Conservation (phyloP, 2,113 vertebrate genomes). For the Blennius ocellaris region DNA sequence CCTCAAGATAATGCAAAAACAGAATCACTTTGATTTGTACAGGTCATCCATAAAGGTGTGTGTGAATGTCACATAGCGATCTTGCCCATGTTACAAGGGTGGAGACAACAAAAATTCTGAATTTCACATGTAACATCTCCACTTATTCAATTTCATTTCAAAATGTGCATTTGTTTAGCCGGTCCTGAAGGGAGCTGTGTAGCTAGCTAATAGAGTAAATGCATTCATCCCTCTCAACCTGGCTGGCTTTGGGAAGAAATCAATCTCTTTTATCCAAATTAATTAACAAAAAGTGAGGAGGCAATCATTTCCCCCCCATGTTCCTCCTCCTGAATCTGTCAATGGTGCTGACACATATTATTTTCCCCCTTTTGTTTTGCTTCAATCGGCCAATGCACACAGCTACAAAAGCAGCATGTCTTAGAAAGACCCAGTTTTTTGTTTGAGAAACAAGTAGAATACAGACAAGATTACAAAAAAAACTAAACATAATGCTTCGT, state of each 20-base stretch:
- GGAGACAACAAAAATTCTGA: neutral
- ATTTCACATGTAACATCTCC: neutral
- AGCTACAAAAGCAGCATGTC: too few relatives aligned
- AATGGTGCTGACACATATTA: neutral
- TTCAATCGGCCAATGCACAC: neutral
- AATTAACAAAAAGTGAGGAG: neutral
- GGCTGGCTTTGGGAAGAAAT: neutral
- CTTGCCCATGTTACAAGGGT: neutral
- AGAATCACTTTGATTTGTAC: neutral
- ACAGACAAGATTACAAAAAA: too few relatives aligned
- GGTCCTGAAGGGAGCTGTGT: neutral
- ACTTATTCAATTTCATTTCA: neutral
- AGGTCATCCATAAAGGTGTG: neutral
- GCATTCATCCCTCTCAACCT: neutral
- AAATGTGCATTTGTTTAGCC: neutral
- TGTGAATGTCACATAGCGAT: neutral
- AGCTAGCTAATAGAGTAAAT: neutral
- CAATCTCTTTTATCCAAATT: neutral
- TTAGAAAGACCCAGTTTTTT: too few relatives aligned
- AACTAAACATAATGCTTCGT: too few relatives aligned
- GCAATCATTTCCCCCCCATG: neutral
- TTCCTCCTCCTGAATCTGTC: neutral
- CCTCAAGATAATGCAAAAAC: neutral
- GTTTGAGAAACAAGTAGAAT: too few relatives aligned
- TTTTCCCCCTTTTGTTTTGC: neutral